phyloP scores from a whole-genome alignment of 1,140 invertebrate species.

The Aphelinus certus region DNA sequence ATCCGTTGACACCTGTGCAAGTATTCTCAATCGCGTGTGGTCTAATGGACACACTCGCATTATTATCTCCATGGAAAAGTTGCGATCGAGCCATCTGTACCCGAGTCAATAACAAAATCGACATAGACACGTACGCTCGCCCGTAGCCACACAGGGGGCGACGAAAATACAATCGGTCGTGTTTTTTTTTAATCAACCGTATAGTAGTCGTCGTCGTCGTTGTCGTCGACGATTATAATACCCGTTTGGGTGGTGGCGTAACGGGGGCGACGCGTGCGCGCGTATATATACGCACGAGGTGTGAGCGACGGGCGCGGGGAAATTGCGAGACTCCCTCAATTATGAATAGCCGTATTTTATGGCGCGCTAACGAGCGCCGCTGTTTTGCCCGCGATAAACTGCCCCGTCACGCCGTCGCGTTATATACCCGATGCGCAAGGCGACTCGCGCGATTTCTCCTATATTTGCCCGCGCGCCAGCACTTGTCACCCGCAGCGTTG shows the following conservation, averaged over 20 bases:
- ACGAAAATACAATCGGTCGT: constrained; percentile 15
- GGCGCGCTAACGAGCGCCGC: constrained; percentile 56
- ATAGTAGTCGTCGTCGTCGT: background rate
- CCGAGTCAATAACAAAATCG: no score
- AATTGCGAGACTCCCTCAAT: constrained; percentile 52
- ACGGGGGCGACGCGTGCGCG: constrained; percentile 39
- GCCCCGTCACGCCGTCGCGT: constrained; percentile 41
- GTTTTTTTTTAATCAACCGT: constrained; percentile 57
- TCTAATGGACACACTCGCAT: no score
- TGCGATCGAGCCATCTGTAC: no score
- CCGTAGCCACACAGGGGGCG: background rate
- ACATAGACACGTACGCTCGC: no score
- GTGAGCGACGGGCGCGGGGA: constrained; percentile 38
- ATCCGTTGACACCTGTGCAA: no score
- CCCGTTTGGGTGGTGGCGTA: constrained; percentile 57
- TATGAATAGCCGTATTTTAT: constrained; percentile 60
- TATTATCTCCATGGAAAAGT: no score
- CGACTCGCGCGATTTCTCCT: constrained; percentile 22
- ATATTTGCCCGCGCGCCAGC: background rate
- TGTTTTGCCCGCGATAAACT: constrained; percentile 61
- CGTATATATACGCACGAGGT: constrained; percentile 11
- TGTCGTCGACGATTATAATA: constrained; percentile 54
- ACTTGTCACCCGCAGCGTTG: background rate
- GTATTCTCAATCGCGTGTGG: no score
- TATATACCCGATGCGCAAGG: constrained; percentile 2